phyloP scores from a whole-genome alignment of 2,113 vertebrate species.

The Brienomyrus longianalis region DNA sequence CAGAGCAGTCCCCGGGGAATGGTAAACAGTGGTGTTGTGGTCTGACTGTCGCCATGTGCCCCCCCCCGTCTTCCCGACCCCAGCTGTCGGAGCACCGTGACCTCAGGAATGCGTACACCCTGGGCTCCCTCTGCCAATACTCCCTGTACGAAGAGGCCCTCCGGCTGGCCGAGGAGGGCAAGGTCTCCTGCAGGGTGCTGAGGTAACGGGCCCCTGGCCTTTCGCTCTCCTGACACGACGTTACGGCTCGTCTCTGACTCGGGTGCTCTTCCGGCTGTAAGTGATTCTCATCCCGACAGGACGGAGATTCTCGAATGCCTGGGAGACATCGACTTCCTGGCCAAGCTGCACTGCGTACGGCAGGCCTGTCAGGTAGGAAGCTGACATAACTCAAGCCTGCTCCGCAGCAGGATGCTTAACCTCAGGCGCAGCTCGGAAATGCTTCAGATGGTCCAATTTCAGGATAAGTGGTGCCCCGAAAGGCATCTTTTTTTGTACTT shows the following conservation, averaged over 20 bases:
- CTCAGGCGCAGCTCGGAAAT: not conserved
- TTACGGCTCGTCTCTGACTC: no score
- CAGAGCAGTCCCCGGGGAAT: not conserved
- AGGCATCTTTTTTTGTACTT: not conserved
- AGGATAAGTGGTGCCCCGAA: not conserved
- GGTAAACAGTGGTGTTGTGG: not conserved
- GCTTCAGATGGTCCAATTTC: not conserved
- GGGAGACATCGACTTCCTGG: conserved; percentile 86
- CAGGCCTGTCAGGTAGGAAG: conserved; percentile 83
- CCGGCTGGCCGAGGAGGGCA: conserved; percentile 83
- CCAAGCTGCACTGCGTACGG: conserved; percentile 89
- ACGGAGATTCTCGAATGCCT: conserved; percentile 89
- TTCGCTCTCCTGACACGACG: not conserved
- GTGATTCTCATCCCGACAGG: conserved; percentile 48
- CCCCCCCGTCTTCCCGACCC: not conserved
- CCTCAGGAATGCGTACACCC: conserved; percentile 42
- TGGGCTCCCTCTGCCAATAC: conserved; percentile 69
- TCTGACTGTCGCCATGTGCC: not conserved
- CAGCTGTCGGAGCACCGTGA: conserved; percentile 80
- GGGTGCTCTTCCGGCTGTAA: not conserved
- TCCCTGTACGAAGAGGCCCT: conserved; percentile 88
- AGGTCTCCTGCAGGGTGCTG: conserved; percentile 81
- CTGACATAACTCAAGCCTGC: not conserved
- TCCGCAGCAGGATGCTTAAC: not conserved
- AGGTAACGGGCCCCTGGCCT: conserved; percentile 56